Evolutionary conservation across 2,797 vertebrate genomes (phyloP).

Genomic region (Lepilemur ruficaudatus): DNA sequence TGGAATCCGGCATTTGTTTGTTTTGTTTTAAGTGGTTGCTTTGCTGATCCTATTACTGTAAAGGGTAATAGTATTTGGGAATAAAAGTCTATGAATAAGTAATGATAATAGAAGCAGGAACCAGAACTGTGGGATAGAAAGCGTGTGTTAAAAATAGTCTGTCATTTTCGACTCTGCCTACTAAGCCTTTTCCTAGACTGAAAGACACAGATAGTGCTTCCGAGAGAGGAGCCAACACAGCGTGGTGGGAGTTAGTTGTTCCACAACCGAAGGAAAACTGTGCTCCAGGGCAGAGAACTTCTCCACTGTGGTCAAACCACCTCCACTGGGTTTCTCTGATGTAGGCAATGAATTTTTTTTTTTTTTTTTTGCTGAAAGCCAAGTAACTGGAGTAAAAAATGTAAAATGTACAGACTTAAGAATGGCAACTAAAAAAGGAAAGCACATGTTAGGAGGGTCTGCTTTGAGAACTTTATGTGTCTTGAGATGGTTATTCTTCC

Average conservation of each 20-base stretch:
- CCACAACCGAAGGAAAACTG: neutral
- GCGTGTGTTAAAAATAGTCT: conserved; percentile 69
- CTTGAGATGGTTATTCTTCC: neutral
- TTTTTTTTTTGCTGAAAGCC: neutral
- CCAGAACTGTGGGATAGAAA: conserved; percentile 56
- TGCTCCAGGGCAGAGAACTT: neutral
- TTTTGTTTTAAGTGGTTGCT: conserved; percentile 67
- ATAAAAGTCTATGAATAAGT: conserved; percentile 75
- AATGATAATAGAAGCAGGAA: conserved; percentile 71
- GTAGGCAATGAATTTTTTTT: neutral
- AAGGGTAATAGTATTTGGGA: conserved; percentile 73
- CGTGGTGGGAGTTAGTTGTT: neutral
- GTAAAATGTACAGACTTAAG: neutral
- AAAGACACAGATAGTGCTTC: conserved; percentile 21
- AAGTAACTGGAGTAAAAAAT: neutral
- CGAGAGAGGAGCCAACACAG: neutral
- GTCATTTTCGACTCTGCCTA: conserved; percentile 63
- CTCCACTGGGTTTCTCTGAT: neutral
- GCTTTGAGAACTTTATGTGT: neutral
- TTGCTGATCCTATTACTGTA: conserved; percentile 60
- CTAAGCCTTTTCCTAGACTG: conserved; percentile 66
- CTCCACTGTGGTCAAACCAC: neutral
- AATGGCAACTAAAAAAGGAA: neutral
- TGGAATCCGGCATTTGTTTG: conserved; percentile 45
- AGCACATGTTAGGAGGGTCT: neutral